These are phyloP conservation scores for Helicoverpa assulta DNA, from an alignment of 2,888 invertebrate species.

Conservation along the genomic window DNA sequence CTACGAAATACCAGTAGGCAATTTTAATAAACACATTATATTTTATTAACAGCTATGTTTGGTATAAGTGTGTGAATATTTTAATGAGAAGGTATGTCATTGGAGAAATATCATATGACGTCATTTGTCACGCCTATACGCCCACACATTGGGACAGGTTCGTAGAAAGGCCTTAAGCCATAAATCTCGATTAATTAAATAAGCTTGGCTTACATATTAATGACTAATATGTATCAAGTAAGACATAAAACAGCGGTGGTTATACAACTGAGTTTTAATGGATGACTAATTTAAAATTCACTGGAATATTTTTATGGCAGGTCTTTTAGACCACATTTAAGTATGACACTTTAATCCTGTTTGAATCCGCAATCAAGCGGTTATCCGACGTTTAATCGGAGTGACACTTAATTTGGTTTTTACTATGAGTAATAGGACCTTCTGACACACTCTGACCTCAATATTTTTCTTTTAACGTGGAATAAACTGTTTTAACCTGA, in stretches of 20 bases:
- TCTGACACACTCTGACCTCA: not conserved
- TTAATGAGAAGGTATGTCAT: conserved; percentile 76
- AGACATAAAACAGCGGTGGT: conserved; percentile 33
- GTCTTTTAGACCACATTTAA: conserved; percentile 19
- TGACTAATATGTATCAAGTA: conserved; percentile 48
- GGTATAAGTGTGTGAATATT: conserved; percentile 67
- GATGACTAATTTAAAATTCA: conserved; percentile 58
- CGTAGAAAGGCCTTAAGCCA: conserved; percentile 38
- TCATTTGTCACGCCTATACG: conserved; percentile 58
- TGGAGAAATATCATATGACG: conserved; percentile 71
- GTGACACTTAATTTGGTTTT: conserved; percentile 52
- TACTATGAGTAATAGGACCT: conserved; percentile 48
- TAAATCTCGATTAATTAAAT: conserved; percentile 62
- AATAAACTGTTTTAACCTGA: not conserved
- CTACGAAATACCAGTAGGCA: not conserved
- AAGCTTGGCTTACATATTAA: conserved; percentile 52
- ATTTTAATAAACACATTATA: not conserved
- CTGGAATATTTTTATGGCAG: conserved; percentile 36
- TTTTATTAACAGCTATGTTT: conserved; percentile 24
- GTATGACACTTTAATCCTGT: conserved; percentile 47
- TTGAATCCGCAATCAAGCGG: conserved; percentile 46
- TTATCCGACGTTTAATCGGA: conserved; percentile 52
- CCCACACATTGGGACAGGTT: conserved; percentile 56
- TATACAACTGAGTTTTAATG: conserved; percentile 22
- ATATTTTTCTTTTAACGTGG: not conserved